Evolutionary conservation across 2,113 vertebrate species (phyloP), one percentile per base, ranked within the genome.

Genomic region (Antigone vipio): DNA sequence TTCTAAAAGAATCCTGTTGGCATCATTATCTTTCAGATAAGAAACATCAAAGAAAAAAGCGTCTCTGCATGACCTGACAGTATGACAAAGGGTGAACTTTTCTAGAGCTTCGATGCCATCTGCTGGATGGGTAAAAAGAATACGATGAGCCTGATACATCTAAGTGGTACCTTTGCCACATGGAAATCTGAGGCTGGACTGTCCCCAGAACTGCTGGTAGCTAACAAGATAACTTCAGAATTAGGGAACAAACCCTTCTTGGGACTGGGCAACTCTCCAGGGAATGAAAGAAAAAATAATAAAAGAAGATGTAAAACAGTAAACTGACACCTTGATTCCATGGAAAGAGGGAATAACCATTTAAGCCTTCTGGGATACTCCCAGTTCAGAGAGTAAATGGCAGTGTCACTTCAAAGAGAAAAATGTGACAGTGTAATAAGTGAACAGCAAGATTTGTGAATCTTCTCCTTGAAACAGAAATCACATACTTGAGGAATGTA

Each of bases 51-150:
- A 53, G 20, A 12, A 60, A 76, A 68, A 20, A 32, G 38, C 30
- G 12, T 20, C 18, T 3, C 15, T 6, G 20, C 34, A 42, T n/a
- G 17, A 45, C 15, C 20, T 0, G 5, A 18, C 5, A 59, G 15
- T 11, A 26, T 3, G 4, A 24, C 0, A 4, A 44, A 24, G n/a
- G 47, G 30, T 16, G 22, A 85, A n/a, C 22, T 66, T 96, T 96
- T 71, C 82, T 96, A 68, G 88, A 92, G 50, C 88, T 96, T 76
- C 34, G 40, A 42, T 88, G 93, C 89, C 94, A 97, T 66, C 94
- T 97, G 82, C 93, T 96, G 94, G 85, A 71, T 40, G 96, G 95
- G 95, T 92, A 96, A 96, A 96, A 97, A 89, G 94, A 93, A 83
- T 92, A 90, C 93, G 94, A 9, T 53, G 45, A 68, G 29, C 23